Evolutionary conservation across 2,797 vertebrate genomes (phyloP), one percentile per base, ranked within the genome.

Genomic region (Pseudomugil gertrudae): DNA sequence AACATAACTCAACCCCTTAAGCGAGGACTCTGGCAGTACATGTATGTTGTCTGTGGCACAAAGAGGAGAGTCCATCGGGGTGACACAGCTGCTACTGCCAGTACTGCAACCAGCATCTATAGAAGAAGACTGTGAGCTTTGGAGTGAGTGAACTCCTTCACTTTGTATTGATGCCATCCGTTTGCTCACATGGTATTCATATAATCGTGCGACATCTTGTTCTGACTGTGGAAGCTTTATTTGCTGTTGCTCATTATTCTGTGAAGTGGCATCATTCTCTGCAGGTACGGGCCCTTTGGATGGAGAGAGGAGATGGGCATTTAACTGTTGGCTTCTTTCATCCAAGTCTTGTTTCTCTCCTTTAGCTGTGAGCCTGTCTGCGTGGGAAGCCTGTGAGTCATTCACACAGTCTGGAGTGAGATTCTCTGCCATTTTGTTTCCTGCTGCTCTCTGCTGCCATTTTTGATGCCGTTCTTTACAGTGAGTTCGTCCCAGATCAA

Each of bases 51-150:
- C 93, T 27, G 94, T 90, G 35, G 92, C 91, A 85, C 96, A 99
- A 78, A 96, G 95, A 0, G 97, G 97, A 21, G 98, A 98, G 80
- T 99, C 97, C 85, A 97, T 93, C 0, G 97, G 97, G 0, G 97
- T 98, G 81, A 94, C 95, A 24, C 96, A 97, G 0, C 95, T 92
- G 72, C 95, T 96, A 83, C 97, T 96, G 79, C 97, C 96, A 0
- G 97, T 96, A 88, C 96, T 95, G 73, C 97, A 98, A 55, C 97
- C 96, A 0, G 96, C 98, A 6, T 99, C 98, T 74, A 99, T 95
- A 2, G 97, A 99, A 19, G 97, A 99, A 86, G 95, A 96, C 74
- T 99, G 97, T 0, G 98, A 99, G 76, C 96, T 97, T 79, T 98
- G 97, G 36, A 99, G 94, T 0, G 97, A 98, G 86, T 96, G 96